Evolutionary conservation across 1,140 invertebrate species (phyloP), one percentile per base, ranked within the genome.

Genomic region (Atta texana): DNA sequence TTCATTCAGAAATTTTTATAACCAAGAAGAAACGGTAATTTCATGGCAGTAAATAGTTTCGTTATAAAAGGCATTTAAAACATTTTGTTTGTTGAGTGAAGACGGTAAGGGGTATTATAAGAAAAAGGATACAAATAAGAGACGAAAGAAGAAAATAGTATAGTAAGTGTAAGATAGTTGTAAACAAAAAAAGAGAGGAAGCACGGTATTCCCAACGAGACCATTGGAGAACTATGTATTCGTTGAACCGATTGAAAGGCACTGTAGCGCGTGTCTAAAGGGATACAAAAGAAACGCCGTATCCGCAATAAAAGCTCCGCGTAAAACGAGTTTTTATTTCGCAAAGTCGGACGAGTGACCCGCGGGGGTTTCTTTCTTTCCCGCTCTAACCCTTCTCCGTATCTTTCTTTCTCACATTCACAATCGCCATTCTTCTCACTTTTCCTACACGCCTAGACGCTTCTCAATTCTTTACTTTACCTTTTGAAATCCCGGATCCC

Each of bases 261-360:
- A 87, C 85, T 86, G 88, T 74, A 68, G 90, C 87, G 91, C 86
- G 88, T 82, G 86, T 90, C 85, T 86, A 91, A 93, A 92, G 90
- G 85, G 89, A 92, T 92, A 94, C 92, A 94, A 93, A 93, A 92
- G 92, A 91, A 92, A 93, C 81, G 92, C 90, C 88, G 88, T 92
- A 90, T 90, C 92, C 91, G 93, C 93, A 94, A 94, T 94, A 93
- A 94, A 94, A 94, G 93, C 92, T 93, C 86, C 88, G 90, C 90
- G 93, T 92, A 94, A 94, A 94, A 92, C 91, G 92, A 93, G 92
- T 93, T 94, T 94, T 94, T 94, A 94, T 94, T 94, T 94, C 91
- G 90, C 91, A 92, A 94, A 93, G 92, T 94, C 92, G 90, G 88
- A 69, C 89, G 91, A 94, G 91, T 94, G 89, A 92, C 93, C 92